phyloP scores from a whole-genome alignment of 2,113 vertebrate genomes.

The Planiliza haematocheilus region DNA sequence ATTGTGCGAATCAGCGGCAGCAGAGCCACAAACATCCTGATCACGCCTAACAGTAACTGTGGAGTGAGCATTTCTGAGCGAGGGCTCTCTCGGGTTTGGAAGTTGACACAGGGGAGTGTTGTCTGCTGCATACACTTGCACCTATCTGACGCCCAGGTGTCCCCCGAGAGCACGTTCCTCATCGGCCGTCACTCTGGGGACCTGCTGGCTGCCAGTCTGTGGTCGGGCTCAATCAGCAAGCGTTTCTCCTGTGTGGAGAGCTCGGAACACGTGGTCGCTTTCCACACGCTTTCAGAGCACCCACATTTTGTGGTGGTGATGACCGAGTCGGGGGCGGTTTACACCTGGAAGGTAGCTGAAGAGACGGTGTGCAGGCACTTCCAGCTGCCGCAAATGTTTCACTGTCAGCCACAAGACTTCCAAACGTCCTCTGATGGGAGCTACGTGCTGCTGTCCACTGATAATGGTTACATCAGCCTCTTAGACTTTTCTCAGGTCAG shows the following conservation, averaged over 20 bases:
- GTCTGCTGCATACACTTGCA: slow-evolving; percentile 79
- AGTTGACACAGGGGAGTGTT: slow-evolving; percentile 68
- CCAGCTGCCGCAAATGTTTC: slow-evolving; percentile 70
- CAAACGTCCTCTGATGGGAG: slow-evolving; percentile 78
- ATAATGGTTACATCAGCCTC: slow-evolving; percentile 67
- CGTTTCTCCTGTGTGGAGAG: slow-evolving; percentile 71
- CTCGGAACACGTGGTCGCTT: slow-evolving; percentile 76
- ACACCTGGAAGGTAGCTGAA: slow-evolving; percentile 84
- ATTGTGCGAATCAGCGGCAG: slow-evolving; percentile 72
- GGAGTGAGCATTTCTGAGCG: slow-evolving; percentile 80
- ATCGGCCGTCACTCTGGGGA: slow-evolving; percentile 72
- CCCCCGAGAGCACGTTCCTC: slow-evolving; percentile 84
- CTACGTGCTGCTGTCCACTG: slow-evolving; percentile 75
- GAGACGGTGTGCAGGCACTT: slow-evolving; percentile 82
- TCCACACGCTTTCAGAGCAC: slow-evolving; percentile 75
- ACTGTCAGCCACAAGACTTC: slow-evolving; percentile 69
- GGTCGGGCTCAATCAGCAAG: slow-evolving; percentile 83
- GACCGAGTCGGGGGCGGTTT: slow-evolving; percentile 75
- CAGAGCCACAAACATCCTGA: slow-evolving; percentile 74
- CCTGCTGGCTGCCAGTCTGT: slow-evolving; percentile 84
- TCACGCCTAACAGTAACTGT: slow-evolving; percentile 77
- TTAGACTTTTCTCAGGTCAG: slow-evolving; percentile 74
- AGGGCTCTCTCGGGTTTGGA: slow-evolving; percentile 82
- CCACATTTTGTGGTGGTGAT: slow-evolving; percentile 83
- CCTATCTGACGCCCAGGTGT: slow-evolving; percentile 77